Conservation (phyloP, 1,140 invertebrate genomes). For the Triops cancriformis region DNA sequence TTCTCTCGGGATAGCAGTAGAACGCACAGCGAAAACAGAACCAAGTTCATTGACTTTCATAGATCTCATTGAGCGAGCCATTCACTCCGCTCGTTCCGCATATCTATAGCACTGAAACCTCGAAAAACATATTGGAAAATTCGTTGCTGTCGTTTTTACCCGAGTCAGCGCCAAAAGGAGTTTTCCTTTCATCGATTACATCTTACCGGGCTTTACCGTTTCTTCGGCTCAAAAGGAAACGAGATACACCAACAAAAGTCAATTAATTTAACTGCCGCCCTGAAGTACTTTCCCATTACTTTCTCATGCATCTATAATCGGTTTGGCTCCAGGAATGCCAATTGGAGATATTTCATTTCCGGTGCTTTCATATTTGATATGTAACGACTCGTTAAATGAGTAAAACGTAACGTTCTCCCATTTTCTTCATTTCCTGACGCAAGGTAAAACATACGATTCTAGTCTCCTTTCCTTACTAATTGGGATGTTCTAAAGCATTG, state of each 20-base stretch:
- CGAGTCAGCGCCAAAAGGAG: not conserved
- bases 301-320: not conserved
- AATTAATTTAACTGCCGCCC: not conserved
- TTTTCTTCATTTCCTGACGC: not conserved
- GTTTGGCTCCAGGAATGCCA: not conserved
- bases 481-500: no score
- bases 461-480: no score
- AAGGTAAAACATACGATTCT: not conserved
- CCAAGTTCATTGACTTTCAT: constrained; percentile 3
- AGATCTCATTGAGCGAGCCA: not conserved
- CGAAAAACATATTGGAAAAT: not conserved
- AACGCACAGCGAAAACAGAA: not conserved
- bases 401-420: no score
- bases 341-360: not conserved
- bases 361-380: no score
- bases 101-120: not conserved
- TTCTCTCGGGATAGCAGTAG: not conserved
- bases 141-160: not conserved
- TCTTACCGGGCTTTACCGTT: not conserved
- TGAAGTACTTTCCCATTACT: not conserved
- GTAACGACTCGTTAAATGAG: no score
- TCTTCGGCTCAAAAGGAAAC: not conserved
- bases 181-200: not conserved
- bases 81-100: not conserved
- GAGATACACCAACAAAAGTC: not conserved